Conservation (phyloP, 2,888 invertebrate genomes). For the Phaedon cochleariae region DNA sequence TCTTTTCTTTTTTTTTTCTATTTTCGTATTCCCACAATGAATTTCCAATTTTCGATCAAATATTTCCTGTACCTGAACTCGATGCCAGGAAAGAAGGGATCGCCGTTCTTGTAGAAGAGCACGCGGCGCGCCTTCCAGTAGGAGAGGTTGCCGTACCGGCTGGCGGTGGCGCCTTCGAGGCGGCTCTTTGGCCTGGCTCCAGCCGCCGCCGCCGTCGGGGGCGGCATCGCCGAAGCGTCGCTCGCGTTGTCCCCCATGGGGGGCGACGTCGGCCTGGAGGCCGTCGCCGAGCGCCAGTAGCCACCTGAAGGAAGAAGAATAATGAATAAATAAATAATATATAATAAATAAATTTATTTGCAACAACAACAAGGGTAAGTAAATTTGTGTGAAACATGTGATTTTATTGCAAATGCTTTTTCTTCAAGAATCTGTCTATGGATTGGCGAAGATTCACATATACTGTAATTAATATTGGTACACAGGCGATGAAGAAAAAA, state of each 20-base stretch:
- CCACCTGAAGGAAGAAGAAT: conserved; percentile 56
- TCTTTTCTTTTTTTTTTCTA: too few relatives aligned
- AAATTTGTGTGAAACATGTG: too few relatives aligned
- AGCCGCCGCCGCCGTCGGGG: conserved; percentile 51
- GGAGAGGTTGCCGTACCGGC: conserved; percentile 77
- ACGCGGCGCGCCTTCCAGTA: conserved; percentile 89
- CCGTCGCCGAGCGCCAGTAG: conserved; percentile 64
- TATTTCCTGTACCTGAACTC: conserved; percentile 67
- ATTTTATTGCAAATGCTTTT: too few relatives aligned
- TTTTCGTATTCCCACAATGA: too few relatives aligned
- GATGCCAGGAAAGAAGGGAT: conserved; percentile 89
- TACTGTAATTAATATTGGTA: too few relatives aligned
- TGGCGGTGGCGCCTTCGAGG: conserved; percentile 62
- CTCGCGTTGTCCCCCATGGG: conserved; percentile 69
- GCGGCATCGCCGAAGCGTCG: conserved; percentile 67
- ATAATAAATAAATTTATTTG: too few relatives aligned
- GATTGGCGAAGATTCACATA: too few relatives aligned
- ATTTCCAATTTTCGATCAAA: too few relatives aligned
- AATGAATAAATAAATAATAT: too few relatives aligned
- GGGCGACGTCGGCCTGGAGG: conserved; percentile 65
- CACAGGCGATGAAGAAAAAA: too few relatives aligned
- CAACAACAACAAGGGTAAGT: too few relatives aligned
- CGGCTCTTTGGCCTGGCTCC: conserved; percentile 62
- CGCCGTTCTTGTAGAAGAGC: conserved; percentile 93
- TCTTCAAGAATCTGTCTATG: too few relatives aligned